These are phyloP conservation scores for Machimus rusticus DNA, from an alignment of 2,888 invertebrate genomes.

Conservation along the genomic window DNA sequence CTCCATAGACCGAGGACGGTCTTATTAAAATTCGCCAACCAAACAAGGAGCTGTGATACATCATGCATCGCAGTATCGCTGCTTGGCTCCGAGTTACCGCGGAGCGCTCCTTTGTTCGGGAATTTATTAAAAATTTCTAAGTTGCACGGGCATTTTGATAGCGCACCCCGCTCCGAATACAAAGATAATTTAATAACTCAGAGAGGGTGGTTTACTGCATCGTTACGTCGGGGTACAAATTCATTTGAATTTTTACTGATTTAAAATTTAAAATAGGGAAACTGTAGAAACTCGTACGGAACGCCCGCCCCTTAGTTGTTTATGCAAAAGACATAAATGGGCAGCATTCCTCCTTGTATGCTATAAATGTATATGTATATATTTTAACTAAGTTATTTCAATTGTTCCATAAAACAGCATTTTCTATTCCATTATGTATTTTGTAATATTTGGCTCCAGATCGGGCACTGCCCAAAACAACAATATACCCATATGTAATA, in stretches of 20 bases:
- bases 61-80: conserved; percentile 11
- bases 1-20: conserved; percentile 23
- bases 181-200: conserved; percentile 16
- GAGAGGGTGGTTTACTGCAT: conserved; percentile 10
- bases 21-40: conserved; percentile 45
- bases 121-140: conserved; percentile 38
- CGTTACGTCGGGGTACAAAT: background rate
- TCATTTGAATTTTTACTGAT: background rate
- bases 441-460: background rate
- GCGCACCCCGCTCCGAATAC: background rate
- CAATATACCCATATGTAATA: background rate
- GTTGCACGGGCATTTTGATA: background rate
- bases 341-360: background rate
- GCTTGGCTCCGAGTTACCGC: background rate
- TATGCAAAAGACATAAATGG: background rate
- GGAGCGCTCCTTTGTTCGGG: conserved; percentile 5
- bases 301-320: background rate
- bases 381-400: background rate
- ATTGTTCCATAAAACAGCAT: background rate
- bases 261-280: background rate
- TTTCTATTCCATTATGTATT: background rate
- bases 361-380: background rate
- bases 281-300: background rate
- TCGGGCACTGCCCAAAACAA: background rate
- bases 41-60: conserved; percentile 19